A percentile compares a stretch with the other conserved stretches of the same genome.
Conservation (phyloP, 2,113 vertebrate species). For the Xenopus borealis region DNA sequence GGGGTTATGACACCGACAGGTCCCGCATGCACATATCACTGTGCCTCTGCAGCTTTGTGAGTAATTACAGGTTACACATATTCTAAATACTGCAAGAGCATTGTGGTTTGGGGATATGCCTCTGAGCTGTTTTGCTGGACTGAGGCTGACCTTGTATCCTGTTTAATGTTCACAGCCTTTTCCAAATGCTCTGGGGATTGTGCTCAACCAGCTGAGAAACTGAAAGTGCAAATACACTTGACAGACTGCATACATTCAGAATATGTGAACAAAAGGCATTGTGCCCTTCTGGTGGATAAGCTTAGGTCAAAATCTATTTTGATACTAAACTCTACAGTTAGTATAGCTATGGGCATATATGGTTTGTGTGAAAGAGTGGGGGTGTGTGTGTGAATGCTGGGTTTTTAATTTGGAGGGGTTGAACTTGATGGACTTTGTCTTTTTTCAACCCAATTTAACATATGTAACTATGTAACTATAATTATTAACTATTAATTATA, state of each 20-base stretch:
- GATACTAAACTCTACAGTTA: no score
- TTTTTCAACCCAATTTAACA: no score
- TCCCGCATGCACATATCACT: neutral
- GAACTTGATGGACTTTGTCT: no score
- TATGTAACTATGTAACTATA: no score
- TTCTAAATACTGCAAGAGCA: neutral
- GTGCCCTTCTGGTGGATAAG: neutral
- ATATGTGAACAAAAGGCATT: conserved; percentile 1
- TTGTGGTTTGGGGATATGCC: neutral
- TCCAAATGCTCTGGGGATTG: neutral
- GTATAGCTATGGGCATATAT: no score
- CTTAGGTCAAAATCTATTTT: no score
- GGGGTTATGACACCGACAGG: neutral
- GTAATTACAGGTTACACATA: neutral
- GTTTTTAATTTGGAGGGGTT: no score
- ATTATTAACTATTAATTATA: no score
- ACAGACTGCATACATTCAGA: conserved; percentile 16
- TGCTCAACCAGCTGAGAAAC: conserved; percentile 2
- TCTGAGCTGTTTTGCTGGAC: neutral
- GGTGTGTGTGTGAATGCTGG: no score
- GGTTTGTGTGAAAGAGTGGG: no score
- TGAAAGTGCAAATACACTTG: conserved; percentile 17
- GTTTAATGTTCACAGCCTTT: conserved; percentile 19
- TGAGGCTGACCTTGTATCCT: neutral
- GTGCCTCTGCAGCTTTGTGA: neutral